Percentiles rank a stretch among this genome's conserved stretches.
Evolutionary conservation across 2,797 vertebrate genomes (phyloP).

Genomic region (Propithecus perrieri): DNA sequence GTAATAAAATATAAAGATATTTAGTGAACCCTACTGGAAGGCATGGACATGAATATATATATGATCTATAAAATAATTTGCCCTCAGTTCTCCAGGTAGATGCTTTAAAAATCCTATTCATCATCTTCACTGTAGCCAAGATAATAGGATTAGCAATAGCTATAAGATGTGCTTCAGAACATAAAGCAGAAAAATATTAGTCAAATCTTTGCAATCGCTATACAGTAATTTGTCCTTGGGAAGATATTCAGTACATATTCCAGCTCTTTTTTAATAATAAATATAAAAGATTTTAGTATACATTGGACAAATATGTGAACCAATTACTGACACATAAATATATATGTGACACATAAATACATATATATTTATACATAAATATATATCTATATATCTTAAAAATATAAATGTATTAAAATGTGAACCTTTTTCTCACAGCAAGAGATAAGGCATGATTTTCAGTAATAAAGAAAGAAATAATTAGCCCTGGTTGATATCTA

Average conservation of each 20-base stretch:
- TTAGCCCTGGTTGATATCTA: not conserved
- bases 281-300: not conserved
- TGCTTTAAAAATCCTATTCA: not conserved
- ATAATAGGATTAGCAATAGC: not conserved
- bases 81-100: not conserved
- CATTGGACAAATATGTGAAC: not conserved
- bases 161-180: not conserved
- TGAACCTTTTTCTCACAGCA: not conserved
- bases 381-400: not conserved
- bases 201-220: not conserved
- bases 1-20: constrained; percentile 10
- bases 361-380: not conserved
- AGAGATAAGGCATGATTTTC: not conserved
- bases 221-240: not conserved
- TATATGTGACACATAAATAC: not conserved
- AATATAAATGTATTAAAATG: not conserved
- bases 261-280: not conserved
- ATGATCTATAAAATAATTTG: not conserved
- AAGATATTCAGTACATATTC: not conserved
- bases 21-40: not conserved
- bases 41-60: not conserved
- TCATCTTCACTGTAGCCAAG: not conserved
- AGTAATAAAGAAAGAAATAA: constrained; percentile 32
- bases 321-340: not conserved
- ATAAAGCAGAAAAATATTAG: not conserved